phyloP scores from a whole-genome alignment of 2,113 vertebrate genomes.

The Tragelaphus imberbis region DNA sequence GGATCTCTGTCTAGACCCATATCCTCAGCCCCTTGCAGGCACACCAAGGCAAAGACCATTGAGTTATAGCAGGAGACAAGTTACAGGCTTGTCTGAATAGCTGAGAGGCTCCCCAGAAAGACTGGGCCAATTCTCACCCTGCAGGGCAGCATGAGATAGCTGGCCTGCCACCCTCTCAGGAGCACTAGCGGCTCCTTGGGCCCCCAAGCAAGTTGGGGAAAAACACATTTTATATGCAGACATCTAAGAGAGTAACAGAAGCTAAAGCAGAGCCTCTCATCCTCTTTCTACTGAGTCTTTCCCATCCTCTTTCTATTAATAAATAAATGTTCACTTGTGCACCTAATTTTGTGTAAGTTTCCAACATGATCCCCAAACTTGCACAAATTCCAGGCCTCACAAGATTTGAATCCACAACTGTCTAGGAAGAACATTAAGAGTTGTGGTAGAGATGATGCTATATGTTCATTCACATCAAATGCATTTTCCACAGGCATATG shows the following conservation, averaged over 20 bases:
- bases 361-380: neutral
- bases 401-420: neutral
- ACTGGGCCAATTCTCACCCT: neutral
- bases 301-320: neutral
- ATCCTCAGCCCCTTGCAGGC: neutral
- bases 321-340: neutral
- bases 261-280: neutral
- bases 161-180: neutral
- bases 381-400: neutral
- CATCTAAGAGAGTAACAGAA: neutral
- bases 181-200: neutral
- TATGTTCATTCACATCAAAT: neutral
- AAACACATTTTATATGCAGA: neutral
- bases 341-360: neutral
- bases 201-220: neutral
- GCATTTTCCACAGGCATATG: neutral
- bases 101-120: neutral
- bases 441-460: neutral
- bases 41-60: neutral
- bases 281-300: neutral
- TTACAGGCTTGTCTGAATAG: accelerated
- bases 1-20: neutral
- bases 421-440: neutral
- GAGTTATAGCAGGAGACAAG: neutral
- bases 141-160: neutral